These are phyloP conservation scores for Drosophila ustulata DNA, from an alignment of 2,888 invertebrate genomes.

Conservation along the genomic window DNA sequence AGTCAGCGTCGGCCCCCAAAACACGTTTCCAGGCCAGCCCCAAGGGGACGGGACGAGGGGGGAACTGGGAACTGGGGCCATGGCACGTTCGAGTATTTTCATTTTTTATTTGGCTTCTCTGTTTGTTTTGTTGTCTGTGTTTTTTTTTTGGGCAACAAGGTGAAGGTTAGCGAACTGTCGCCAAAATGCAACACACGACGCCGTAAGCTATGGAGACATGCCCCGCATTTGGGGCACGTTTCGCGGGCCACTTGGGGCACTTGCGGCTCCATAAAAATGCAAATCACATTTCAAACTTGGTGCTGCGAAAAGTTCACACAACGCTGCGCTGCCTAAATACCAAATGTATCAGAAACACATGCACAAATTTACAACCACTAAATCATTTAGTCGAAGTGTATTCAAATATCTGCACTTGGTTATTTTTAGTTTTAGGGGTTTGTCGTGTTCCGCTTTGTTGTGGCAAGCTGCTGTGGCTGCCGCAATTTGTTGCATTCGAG, in stretches of 20 bases:
- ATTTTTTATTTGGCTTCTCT: constrained; percentile 2
- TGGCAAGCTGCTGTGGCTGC: constrained; percentile 6
- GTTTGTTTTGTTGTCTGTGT: constrained; percentile 11
- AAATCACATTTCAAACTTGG: constrained; percentile 46
- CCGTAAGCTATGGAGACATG: not conserved
- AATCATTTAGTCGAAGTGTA: not conserved
- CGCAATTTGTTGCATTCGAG: constrained; percentile 13
- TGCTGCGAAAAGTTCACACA: constrained; percentile 33
- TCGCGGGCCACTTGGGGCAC: constrained; percentile 18
- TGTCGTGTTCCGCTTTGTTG: constrained; percentile 38
- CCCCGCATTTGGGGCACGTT: constrained; percentile 18
- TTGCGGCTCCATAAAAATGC: constrained; percentile 50
- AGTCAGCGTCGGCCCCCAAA: constrained; percentile 64
- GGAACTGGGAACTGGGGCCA: constrained; percentile 48
- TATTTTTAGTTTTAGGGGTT: constrained; percentile 4
- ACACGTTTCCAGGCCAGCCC: constrained; percentile 72
- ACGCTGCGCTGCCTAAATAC: constrained; percentile 28
- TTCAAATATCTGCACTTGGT: not conserved
- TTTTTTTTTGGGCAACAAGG: constrained; percentile 68
- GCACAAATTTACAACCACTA: not conserved
- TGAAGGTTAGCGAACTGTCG: constrained; percentile 69
- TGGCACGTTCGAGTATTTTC: constrained; percentile 47
- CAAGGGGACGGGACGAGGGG: constrained; percentile 34
- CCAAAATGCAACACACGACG: constrained; percentile 50
- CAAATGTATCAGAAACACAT: constrained; percentile 12